These are phyloP conservation scores for Hemithea aestivaria DNA, from an alignment of 2,888 invertebrate genomes.

Conservation along the genomic window DNA sequence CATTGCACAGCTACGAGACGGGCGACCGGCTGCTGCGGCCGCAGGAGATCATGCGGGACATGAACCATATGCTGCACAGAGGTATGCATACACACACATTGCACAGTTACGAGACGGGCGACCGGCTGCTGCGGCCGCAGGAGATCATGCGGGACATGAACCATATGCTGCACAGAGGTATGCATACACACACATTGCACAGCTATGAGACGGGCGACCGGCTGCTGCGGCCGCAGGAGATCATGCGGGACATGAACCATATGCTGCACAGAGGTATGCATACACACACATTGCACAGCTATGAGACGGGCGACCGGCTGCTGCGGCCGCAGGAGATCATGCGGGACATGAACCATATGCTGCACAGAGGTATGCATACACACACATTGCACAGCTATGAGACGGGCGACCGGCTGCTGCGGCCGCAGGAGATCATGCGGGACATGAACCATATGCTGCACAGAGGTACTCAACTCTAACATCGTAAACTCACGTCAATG, in stretches of 20 bases:
- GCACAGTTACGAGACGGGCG: conserved; percentile 84
- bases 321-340: conserved; percentile 91
- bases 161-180: not conserved
- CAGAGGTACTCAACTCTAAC: conserved; percentile 67
- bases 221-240: conserved; percentile 88
- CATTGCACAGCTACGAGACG: too few species aligned
- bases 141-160: conserved; percentile 88
- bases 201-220: not conserved
- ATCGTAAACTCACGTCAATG: too few species aligned
- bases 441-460: conserved; percentile 90
- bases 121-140: conserved; percentile 87
- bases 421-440: conserved; percentile 91
- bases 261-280: too few species aligned
- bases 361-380: conserved; percentile 80
- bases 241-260: conserved; percentile 85
- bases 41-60: too few species aligned
- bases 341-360: conserved; percentile 89
- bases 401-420: conserved; percentile 78
- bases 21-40: too few species aligned
- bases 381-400: too few species aligned
- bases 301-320: conserved; percentile 71
- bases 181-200: too few species aligned
- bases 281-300: too few species aligned
- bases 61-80: too few species aligned
- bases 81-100: conserved; percentile 7